Conservation (phyloP, 2,888 invertebrate genomes). For the Apotomis capreana region DNA sequence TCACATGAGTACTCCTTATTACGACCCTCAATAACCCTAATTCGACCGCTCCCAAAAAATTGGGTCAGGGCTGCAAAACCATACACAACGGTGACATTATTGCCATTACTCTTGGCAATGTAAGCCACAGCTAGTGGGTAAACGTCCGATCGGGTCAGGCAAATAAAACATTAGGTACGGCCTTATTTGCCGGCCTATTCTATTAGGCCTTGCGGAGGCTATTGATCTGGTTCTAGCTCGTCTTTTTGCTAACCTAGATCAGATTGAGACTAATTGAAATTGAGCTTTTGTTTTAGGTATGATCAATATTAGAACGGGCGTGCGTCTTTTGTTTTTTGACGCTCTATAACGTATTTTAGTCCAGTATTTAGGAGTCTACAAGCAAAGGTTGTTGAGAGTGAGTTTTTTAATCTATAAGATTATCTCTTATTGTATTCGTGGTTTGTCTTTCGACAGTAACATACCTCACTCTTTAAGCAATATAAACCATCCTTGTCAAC, state of each 20-base stretch:
- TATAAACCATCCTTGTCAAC: too few species aligned
- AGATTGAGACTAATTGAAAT: conserved; percentile 18
- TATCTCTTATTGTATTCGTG: too few species aligned
- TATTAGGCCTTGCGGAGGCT: conserved; percentile 17
- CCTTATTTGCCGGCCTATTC: conserved; percentile 20
- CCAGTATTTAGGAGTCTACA: too few species aligned
- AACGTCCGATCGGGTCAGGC: background rate
- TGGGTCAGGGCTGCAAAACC: conserved; percentile 24
- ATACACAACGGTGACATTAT: conserved; percentile 29
- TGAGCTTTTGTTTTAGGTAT: background rate
- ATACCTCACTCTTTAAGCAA: too few species aligned
- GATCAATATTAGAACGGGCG: background rate
- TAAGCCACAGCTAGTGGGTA: conserved; percentile 4
- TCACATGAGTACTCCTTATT: background rate
- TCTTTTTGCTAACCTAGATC: conserved; percentile 4
- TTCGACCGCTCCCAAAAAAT: background rate
- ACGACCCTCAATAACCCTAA: background rate
- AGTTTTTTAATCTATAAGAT: too few species aligned
- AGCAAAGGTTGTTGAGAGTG: too few species aligned
- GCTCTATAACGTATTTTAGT: background rate
- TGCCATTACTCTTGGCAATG: conserved; percentile 21
- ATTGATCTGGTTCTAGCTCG: conserved; percentile 8
- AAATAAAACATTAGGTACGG: conserved; percentile 23
- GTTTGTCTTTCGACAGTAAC: too few species aligned
- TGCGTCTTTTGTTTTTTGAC: background rate